Conservation (phyloP, 2,113 vertebrate species). For the Gasterosteus nipponicus region DNA sequence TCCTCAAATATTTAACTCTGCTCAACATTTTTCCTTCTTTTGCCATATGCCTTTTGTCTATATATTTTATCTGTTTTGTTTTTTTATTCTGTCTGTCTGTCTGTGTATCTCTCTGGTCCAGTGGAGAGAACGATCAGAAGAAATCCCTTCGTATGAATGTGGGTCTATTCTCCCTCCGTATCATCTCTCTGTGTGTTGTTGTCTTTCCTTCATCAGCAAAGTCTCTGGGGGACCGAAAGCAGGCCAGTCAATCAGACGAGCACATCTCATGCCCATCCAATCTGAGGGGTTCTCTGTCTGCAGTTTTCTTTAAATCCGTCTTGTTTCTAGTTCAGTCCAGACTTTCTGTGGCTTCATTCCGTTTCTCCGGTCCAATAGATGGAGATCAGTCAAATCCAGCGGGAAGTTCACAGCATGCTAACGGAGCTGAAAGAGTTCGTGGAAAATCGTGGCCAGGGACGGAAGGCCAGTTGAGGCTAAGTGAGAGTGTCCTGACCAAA, state of each 20-base stretch:
- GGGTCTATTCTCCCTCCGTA: constrained; percentile 37
- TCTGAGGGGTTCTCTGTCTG: constrained; percentile 29
- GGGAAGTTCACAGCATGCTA: constrained; percentile 50
- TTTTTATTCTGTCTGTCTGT: constrained; percentile 24
- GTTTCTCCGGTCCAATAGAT: constrained; percentile 20
- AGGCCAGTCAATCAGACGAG: constrained; percentile 55
- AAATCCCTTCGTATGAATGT: background rate
- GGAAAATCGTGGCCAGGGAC: constrained; percentile 25
- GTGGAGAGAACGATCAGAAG: constrained; percentile 52
- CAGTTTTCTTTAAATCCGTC: constrained; percentile 36
- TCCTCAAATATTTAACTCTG: constrained; percentile 8
- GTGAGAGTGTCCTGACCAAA: constrained; percentile 21
- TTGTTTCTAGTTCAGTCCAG: background rate
- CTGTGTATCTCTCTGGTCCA: constrained; percentile 47
- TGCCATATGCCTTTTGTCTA: background rate
- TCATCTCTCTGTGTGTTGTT: constrained; percentile 19
- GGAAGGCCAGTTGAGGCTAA: constrained; percentile 29
- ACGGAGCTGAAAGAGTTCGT: constrained; percentile 31
- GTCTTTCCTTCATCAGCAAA: constrained; percentile 34
- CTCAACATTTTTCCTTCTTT: constrained; percentile 6
- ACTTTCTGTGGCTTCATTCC: constrained; percentile 20
- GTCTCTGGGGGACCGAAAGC: constrained; percentile 54
- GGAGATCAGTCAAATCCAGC: constrained; percentile 56
- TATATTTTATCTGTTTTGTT: constrained; percentile 26
- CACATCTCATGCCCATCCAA: constrained; percentile 35